Evolutionary conservation across 2,888 invertebrate species (phyloP).

Genomic region (Halictus ligatus): DNA sequence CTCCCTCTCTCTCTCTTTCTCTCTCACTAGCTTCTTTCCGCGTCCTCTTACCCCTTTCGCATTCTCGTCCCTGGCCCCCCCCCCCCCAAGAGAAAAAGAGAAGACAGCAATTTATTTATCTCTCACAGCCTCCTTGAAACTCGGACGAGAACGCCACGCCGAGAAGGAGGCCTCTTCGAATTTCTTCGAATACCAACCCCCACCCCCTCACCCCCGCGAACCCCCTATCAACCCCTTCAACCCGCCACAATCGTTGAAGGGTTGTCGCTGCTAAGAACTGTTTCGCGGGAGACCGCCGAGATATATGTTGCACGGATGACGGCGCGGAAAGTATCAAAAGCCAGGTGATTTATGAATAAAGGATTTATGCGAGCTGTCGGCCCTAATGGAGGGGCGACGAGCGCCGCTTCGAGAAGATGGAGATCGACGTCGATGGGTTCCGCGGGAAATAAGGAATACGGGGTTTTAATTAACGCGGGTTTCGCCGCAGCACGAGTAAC

Average conservation of each 20-base stretch:
- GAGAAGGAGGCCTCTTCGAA: slow-evolving; percentile 46
- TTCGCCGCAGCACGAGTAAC: not conserved
- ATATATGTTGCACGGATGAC: slow-evolving; percentile 55
- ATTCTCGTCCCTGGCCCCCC: not conserved
- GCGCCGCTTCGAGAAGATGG: slow-evolving; percentile 4
- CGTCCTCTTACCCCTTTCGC: not conserved
- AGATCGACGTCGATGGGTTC: slow-evolving; percentile 30
- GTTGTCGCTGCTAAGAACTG: slow-evolving; percentile 52
- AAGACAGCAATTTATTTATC: slow-evolving; percentile 66
- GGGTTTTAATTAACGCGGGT: slow-evolving; percentile 4
- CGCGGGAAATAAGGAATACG: not conserved
- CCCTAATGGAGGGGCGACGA: slow-evolving; percentile 32
- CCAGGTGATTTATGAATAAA: slow-evolving; percentile 58
- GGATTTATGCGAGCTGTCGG: slow-evolving; percentile 41
- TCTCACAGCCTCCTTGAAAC: not conserved
- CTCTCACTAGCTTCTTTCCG: not conserved
- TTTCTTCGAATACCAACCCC: slow-evolving; percentile 26
- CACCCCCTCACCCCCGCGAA: not conserved
- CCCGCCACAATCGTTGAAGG: slow-evolving; percentile 42
- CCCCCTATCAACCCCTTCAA: slow-evolving; percentile 19
- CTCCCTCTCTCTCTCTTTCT: not conserved
- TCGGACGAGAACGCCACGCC: slow-evolving; percentile 1
- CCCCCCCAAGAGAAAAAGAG: not conserved
- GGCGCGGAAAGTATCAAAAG: slow-evolving; percentile 61
- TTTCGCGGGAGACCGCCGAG: slow-evolving; percentile 25